phyloP scores from a whole-genome alignment of 2,888 invertebrate genomes.

The Platycheirus albimanus region DNA sequence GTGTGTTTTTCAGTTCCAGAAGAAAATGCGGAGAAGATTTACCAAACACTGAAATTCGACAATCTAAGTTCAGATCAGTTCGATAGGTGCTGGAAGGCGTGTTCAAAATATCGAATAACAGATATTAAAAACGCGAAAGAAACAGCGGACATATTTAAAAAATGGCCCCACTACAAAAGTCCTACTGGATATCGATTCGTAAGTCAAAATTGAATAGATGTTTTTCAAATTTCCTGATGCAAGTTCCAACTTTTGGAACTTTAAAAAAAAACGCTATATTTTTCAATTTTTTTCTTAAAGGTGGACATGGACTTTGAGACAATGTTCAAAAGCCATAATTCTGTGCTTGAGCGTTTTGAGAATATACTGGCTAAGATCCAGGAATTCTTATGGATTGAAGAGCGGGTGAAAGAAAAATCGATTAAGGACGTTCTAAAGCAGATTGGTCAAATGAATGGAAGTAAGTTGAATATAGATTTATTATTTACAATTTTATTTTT shows the following conservation, averaged over 20 bases:
- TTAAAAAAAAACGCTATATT: background rate
- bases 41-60: background rate
- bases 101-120: background rate
- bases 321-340: background rate
- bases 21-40: background rate
- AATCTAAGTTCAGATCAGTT: conserved; percentile 1
- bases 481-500: background rate
- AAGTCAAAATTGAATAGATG: background rate
- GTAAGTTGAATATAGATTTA: background rate
- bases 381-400: background rate
- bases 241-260: background rate
- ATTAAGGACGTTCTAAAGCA: background rate
- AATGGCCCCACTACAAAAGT: conserved; percentile 9
- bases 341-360: background rate
- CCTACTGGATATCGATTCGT: background rate
- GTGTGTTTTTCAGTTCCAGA: background rate
- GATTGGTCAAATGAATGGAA: background rate
- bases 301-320: background rate
- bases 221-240: background rate
- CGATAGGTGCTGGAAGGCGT: conserved; percentile 3
- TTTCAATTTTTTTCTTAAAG: background rate
- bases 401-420: background rate
- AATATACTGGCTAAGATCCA: background rate
- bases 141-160: conserved; percentile 9
- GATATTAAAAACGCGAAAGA: background rate